These are phyloP conservation scores for Lepus americanus DNA, from an alignment of 2,113 vertebrate genomes.

Conservation along the genomic window DNA sequence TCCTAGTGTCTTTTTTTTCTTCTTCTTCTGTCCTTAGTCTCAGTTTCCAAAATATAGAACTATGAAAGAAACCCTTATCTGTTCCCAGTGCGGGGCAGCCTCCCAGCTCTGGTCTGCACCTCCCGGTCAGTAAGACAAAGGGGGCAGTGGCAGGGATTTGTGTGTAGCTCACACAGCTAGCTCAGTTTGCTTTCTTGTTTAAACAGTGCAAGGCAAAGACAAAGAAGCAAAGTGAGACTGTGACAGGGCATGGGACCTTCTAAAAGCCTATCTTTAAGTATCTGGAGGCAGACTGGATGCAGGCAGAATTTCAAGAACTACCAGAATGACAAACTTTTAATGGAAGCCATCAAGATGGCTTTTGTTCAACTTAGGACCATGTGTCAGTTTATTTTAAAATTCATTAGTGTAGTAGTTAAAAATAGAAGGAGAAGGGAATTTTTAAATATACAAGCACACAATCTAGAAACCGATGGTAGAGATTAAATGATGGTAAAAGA, in stretches of 20 bases:
- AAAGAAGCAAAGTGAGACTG: constrained; percentile 58
- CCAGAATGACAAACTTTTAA: constrained; percentile 34
- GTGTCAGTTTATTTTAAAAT: constrained; percentile 56
- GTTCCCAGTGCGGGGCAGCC: background rate
- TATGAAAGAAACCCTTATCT: constrained; percentile 13
- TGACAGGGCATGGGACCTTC: constrained; percentile 46
- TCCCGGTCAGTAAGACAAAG: constrained; percentile 22
- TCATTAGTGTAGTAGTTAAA: background rate
- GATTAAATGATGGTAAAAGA: background rate
- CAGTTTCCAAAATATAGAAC: background rate
- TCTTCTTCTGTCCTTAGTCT: background rate
- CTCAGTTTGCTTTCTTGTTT: constrained; percentile 73
- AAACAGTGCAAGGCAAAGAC: constrained; percentile 72
- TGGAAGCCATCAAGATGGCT: background rate
- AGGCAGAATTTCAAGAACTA: background rate
- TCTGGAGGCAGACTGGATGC: constrained; percentile 44
- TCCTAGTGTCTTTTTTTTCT: background rate
- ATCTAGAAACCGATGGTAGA: background rate
- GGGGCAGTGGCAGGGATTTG: constrained; percentile 45
- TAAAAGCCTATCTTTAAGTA: constrained; percentile 61
- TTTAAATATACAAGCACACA: constrained; percentile 23
- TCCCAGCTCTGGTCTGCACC: constrained; percentile 33
- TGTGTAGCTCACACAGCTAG: constrained; percentile 69
- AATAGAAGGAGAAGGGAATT: background rate
- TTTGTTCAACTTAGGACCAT: background rate